Evolutionary conservation across 2,888 invertebrate species (phyloP), one percentile per base, ranked within the genome.

Genomic region (Philaethria dido): DNA sequence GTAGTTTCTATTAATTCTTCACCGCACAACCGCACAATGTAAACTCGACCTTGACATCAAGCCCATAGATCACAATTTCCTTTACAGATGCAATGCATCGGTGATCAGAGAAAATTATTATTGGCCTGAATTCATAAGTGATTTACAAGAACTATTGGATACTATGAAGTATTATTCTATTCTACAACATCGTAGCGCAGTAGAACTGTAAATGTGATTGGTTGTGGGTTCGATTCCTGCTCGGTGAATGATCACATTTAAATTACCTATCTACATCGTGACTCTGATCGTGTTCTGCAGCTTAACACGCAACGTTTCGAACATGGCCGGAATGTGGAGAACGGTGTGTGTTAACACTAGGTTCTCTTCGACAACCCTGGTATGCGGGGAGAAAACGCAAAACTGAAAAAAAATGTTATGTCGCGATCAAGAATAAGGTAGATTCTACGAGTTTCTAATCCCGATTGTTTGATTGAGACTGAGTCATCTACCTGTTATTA

Each of bases 1-100:
- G 68, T 69, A 73, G 72, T 78, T 79, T 79, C 82, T 79, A 76
- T 74, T 75, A 75, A 75, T 70, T 72, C 72, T 66, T 68, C 65
- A 71, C 64, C 60, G 45, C n/a, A 66, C 55, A 50, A 16, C 8
- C 39, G 55, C 20, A 47, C 68, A 67, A 67, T 47, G 62, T 22
- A 70, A 71, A 72, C 22, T 74, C 55, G 65, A 67, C 71, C 66
- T 71, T 74, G 68, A 57, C 25, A 14, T 18, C 62, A 66, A 57
- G 33, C 75, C 73, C 74, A 78, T 79, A 83, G 77, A 77, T 70
- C 70, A 67, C 76, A 78, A 76, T 81, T 80, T 81, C 77, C 73
- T 74, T 77, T 71, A 66, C 64, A 72, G 66, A 64, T 65, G 66
- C 47, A 33, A 68, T 69, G 73, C 72, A 74, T 73, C 68, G 65